Percentiles rank a stretch among this genome's conserved stretches.
phyloP scores from a whole-genome alignment of 2,888 invertebrate genomes.

The Diadegma fenestrale region DNA sequence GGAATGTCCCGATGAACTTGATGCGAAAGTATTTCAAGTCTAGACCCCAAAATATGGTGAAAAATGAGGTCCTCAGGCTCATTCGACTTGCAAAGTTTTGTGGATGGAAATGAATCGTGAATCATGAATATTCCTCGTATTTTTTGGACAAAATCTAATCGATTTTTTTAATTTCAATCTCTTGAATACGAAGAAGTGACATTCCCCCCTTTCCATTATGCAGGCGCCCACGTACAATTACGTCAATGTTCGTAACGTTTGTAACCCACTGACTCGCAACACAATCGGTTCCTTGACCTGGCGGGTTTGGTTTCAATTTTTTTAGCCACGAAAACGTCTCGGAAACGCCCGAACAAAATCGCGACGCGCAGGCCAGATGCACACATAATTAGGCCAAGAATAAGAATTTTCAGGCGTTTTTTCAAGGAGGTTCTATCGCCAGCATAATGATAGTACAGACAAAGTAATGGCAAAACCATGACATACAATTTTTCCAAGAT shows the following conservation, averaged over 20 bases:
- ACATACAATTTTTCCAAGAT: too few relatives aligned
- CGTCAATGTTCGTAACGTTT: slow-evolving; percentile 59
- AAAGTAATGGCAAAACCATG: too few relatives aligned
- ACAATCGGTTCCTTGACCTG: slow-evolving; percentile 39
- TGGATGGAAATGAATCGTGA: neutral
- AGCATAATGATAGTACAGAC: too few relatives aligned
- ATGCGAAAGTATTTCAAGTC: neutral
- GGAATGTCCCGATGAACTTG: too few relatives aligned
- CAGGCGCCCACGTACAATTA: slow-evolving; percentile 71
- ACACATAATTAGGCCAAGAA: neutral
- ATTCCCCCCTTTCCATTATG: neutral
- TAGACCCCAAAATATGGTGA: neutral
- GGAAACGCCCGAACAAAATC: neutral
- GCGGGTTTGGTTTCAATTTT: slow-evolving; percentile 4
- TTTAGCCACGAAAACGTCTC: slow-evolving; percentile 16
- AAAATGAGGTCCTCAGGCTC: neutral
- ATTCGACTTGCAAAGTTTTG: neutral
- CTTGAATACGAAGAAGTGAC: neutral
- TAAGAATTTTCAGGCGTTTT: neutral
- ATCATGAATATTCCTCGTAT: neutral
- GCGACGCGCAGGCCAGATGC: neutral
- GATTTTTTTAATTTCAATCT: neutral
- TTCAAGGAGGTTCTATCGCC: too few relatives aligned
- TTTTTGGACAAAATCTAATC: neutral
- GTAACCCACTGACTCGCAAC: slow-evolving; percentile 73